Evolutionary conservation across 2,797 vertebrate genomes (phyloP), one percentile per base, ranked within the genome.

Genomic region (Sylvia borin): DNA sequence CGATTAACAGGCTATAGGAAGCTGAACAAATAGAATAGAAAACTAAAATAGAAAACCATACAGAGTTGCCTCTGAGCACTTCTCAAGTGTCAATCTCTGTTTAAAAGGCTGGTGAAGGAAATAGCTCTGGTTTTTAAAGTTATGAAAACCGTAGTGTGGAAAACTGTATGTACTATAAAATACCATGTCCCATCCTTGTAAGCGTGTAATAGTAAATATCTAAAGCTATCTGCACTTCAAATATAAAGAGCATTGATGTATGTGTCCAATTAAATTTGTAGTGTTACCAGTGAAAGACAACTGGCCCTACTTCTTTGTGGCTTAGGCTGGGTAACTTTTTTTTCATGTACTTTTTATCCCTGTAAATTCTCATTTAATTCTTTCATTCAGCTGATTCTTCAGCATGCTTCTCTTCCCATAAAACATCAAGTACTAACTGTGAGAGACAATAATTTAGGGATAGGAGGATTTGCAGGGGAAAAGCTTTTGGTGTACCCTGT

Each of bases 111-210:
- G 85, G 66, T 48, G 88, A 94, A 93, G 90, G 83, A 97, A 96
- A 96, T 94, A 77, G 77, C 85, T 93, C 88, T 94, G 94, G 88
- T 83, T 96, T 94, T 94, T 90, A 94, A 88, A 94, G 74, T 95
- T 95, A 74, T 21, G 81, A 94, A 92, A 95, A 82, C 64, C 74
- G 16, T 87, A 85, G 83, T 43, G 67, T 95, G 77, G 91, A 95
- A 96, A 96, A 94, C 90, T n/a, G 14, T 95, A 64, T 82, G 80
- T 92, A 72, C 83, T 76, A 25, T 88, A 92, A 95, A 96, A 93
- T 84, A 81, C 73, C 53, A 31, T 0, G 3, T 86, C 57, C 82
- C 64, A 74, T 95, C 93, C 72, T 70, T 92, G 85, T 60, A 79
- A 86, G 79, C 45, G 0, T 93, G 65, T 86, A 94, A 93, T 85